Evolutionary conservation across 2,113 vertebrate genomes (phyloP).

Genomic region (Podarcis cretensis): DNA sequence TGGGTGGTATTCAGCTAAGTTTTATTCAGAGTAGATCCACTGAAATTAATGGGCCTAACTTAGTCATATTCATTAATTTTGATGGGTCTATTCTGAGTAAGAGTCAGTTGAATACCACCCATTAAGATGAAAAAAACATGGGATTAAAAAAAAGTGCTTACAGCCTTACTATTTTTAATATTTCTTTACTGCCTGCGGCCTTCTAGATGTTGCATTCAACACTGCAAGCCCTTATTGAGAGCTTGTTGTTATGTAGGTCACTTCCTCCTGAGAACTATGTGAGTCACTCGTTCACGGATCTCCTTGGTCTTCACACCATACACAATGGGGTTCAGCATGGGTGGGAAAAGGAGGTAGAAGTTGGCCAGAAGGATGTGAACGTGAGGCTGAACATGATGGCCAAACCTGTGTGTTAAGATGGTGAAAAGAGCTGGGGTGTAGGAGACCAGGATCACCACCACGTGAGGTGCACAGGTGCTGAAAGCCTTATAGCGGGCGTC

Average conservation of each 20-base stretch:
- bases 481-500: conserved; percentile 54
- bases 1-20: too few species aligned
- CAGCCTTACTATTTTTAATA: too few species aligned
- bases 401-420: conserved; percentile 65
- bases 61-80: too few species aligned
- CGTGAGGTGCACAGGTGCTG: conserved; percentile 61
- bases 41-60: too few species aligned
- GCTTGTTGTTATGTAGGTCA: background rate
- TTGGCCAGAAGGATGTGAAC: conserved; percentile 60
- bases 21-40: too few species aligned
- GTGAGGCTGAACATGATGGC: conserved; percentile 21
- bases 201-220: background rate
- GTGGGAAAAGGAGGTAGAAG: conserved; percentile 58
- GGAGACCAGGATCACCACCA: conserved; percentile 56
- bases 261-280: background rate
- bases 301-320: conserved; percentile 50
- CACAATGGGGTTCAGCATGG: conserved; percentile 57
- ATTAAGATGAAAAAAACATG: too few species aligned
- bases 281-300: conserved; percentile 40
- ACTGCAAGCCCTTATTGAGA: too few species aligned
- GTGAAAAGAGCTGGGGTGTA: conserved; percentile 60
- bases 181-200: too few species aligned
- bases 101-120: too few species aligned
- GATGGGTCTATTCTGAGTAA: too few species aligned
- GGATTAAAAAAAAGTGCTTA: too few species aligned